These are phyloP conservation scores for Acanthisitta chloris DNA, from an alignment of 2,113 vertebrate species.

Conservation along the genomic window DNA sequence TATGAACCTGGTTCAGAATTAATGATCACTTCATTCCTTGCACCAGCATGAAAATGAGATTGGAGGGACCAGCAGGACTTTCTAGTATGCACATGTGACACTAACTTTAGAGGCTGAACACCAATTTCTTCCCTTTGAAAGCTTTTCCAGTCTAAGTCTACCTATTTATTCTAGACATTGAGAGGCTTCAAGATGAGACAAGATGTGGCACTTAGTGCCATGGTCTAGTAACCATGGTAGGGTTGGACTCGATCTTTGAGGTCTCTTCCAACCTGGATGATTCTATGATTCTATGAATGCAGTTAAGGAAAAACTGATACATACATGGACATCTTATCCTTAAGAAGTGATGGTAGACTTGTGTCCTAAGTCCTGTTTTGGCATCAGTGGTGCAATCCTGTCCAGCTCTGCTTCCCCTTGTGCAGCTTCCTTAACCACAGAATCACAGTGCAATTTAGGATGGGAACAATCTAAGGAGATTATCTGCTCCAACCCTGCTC, in stretches of 20 bases:
- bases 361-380: neutral
- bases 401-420: neutral
- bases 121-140: neutral
- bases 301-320: neutral
- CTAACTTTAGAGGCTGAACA: neutral
- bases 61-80: neutral
- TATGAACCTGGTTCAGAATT: neutral
- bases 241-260: too few relatives aligned
- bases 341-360: neutral
- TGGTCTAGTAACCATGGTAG: too few relatives aligned
- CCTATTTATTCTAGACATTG: neutral
- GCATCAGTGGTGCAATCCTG: neutral
- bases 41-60: neutral
- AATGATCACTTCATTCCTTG: neutral
- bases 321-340: neutral
- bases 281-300: too few relatives aligned
- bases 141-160: neutral
- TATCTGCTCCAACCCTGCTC: neutral
- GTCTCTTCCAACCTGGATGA: too few relatives aligned
- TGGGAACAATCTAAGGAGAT: neutral
- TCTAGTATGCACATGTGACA: neutral
- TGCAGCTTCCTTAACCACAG: neutral
- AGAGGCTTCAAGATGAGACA: neutral
- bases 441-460: neutral
- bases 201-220: too few relatives aligned